phyloP scores from a whole-genome alignment of 2,888 invertebrate genomes.

The Drosophila antonietae region DNA sequence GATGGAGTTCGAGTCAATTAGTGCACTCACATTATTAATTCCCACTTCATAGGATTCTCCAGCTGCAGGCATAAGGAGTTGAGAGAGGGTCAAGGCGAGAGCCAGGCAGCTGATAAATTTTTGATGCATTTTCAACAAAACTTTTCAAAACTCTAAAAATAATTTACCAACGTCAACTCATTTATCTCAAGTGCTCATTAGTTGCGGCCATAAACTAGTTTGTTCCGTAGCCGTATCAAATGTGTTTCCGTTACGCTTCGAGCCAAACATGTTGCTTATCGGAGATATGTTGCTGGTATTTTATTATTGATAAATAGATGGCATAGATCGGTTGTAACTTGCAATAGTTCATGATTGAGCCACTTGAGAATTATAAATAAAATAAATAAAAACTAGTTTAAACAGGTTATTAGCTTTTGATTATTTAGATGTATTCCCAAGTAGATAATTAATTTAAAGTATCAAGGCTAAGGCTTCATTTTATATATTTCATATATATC shows the following conservation, averaged over 20 bases:
- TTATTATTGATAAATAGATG: neutral
- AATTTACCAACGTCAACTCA: neutral
- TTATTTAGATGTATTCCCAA: neutral
- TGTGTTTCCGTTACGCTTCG: neutral
- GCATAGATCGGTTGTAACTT: neutral
- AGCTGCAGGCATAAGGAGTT: neutral
- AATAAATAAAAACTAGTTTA: neutral
- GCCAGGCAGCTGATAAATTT: neutral
- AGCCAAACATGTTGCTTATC: neutral
- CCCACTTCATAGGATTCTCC: conserved; percentile 23
- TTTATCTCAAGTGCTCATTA: conserved; percentile 2
- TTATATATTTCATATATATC: neutral
- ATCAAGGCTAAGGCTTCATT: neutral
- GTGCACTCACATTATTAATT: conserved; percentile 6
- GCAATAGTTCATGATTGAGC: neutral
- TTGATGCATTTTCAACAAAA: conserved; percentile 20
- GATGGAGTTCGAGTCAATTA: conserved; percentile 89
- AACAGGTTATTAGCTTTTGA: neutral
- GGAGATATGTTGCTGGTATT: neutral
- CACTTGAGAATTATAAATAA: neutral
- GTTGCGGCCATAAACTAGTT: conserved; percentile 22
- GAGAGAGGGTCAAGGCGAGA: conserved; percentile 1
- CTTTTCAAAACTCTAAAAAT: neutral
- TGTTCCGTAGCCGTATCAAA: neutral
- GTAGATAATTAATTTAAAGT: neutral